phyloP scores from a whole-genome alignment of 2,888 invertebrate genomes.

The Baccha elongata region DNA sequence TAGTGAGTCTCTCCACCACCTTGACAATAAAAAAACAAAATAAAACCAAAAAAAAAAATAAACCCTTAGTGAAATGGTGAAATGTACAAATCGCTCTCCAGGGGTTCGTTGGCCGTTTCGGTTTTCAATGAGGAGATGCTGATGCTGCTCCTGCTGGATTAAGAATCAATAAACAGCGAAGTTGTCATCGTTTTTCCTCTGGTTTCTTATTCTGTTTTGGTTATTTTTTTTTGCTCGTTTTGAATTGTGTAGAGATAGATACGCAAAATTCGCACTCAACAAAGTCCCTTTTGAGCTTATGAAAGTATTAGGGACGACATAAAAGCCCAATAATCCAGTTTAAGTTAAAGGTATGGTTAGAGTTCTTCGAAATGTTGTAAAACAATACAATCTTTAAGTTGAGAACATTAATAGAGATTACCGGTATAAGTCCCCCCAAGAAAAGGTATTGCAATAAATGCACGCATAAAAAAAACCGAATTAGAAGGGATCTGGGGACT shows the following conservation, averaged over 20 bases:
- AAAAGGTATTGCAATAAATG: constrained; percentile 35
- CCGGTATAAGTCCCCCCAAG: constrained; percentile 50
- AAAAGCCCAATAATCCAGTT: constrained; percentile 72
- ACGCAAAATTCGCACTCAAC: constrained; percentile 52
- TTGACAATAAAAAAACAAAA: background rate
- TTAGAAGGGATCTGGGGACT: constrained; percentile 34
- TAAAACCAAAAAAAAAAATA: constrained; percentile 37
- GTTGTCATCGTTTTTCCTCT: constrained; percentile 41
- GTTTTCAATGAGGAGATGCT: constrained; percentile 56
- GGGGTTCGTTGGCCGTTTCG: constrained; percentile 73
- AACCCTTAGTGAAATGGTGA: constrained; percentile 55
- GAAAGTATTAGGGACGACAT: constrained; percentile 48
- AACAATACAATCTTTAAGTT: constrained; percentile 66
- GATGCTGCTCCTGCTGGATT: constrained; percentile 23
- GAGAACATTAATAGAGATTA: constrained; percentile 70
- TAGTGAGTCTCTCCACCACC: constrained; percentile 7
- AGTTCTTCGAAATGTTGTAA: constrained; percentile 57
- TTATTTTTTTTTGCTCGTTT: constrained; percentile 18
- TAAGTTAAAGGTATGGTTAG: constrained; percentile 46
- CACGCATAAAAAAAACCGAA: background rate
- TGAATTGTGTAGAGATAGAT: constrained; percentile 30
- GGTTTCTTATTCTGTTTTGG: constrained; percentile 23
- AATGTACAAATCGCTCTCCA: constrained; percentile 71
- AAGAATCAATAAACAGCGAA: constrained; percentile 71
- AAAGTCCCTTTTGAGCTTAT: constrained; percentile 60